Base-by-base conservation (phyloP, 1,140 invertebrate species). In the Samia ricini region DNA sequence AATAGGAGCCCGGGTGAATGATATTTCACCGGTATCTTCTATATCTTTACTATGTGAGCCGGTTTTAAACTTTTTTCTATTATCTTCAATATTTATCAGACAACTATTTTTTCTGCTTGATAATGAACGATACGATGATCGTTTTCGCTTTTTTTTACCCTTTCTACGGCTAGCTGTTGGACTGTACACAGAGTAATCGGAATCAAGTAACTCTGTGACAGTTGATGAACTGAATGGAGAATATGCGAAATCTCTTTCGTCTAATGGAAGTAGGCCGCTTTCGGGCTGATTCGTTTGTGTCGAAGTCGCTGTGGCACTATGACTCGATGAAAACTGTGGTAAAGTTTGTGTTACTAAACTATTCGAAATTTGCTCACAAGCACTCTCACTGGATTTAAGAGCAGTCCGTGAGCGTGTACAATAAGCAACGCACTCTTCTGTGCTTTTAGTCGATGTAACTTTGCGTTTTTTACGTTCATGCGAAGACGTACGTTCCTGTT, bases 181-280 rank as follows among this genome's bases (percentile, higher is more conserved):
- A 62, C 88, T 90, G 69, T 91, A 91, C 5, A 91, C 86, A 36
- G 89, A 91, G 72, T 90, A 88, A 67, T 91, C 90, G 20, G 90
- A 91, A 65, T 91, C 90, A 5, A 89, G 66, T 60, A 87, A 69
- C 55, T 91, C 89, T 61, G 88, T 90, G 57, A 87, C 85, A 57
- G 88, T 90, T 12, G 89, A 90, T 24, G 89, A 88, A 66, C 90
- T 91, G 70, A 90, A 91, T n/a, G 90, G 90, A 10, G 90, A 91
- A 74, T 90, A 89, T 5, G 88, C 89, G 68, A 81, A 91, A 61
- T 91, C 90, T 67, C 89, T 88, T 59, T 90, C 88, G 80, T 91
- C 90, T 23, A 91, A 71, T 20, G 90, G 90, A 52, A 91, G 74
- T 24, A 91, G 70, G 23, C 88, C 88, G 64, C 86, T 86, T 68